Evolutionary conservation across 2,888 invertebrate genomes (phyloP), one percentile per base, ranked within the genome.

Genomic region (Tenthredo livida): DNA sequence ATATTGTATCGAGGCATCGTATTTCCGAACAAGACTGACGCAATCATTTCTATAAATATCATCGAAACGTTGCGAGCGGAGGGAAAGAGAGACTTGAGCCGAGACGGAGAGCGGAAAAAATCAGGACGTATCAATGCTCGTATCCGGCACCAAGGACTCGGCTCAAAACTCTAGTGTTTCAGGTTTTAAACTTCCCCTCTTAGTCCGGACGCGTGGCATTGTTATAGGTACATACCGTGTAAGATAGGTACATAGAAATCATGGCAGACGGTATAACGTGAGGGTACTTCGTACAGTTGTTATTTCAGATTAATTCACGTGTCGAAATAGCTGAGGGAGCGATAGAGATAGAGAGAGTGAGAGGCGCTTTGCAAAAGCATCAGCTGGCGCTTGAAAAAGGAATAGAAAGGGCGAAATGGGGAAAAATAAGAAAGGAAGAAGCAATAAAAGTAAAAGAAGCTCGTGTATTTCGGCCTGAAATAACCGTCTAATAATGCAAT

Each of bases 401-500:
- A 84, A n/a, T n/a, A 84, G 80, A 70, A n/a, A 17, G 21, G 50
- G 50, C 78, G 78, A 85, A 65, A 73, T 83, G 84, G 77, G 1
- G 37, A 37, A 37, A 37, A 37, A 37, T 37, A 85, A 84, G 67
- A 65, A 43, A 82, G 65, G 37, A 58, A 82, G 72, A 67, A 86
- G 54, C 80, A 47, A 50, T 54, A n/a, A 54, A 33, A 43, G n/a
- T 15, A 77, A 47, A 43, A 83, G n/a, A 65, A 25, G 82, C 47
- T 83, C 47, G 83, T 47, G 67, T 67, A 83, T 67, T 67, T 70
- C 86, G 85, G 65, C 88, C 90, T 87, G 88, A 91, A 91, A 92
- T 92, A 92, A 89, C 90, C 90, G 89, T 90, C 92, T 91, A 92
- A 92, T 92, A 93, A 92, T 91, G 92, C 92, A 92, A 92, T 90